Evolutionary conservation across 2,113 vertebrate species (phyloP), one percentile per base, ranked within the genome.

Genomic region (Oxyruncus cristatus): DNA sequence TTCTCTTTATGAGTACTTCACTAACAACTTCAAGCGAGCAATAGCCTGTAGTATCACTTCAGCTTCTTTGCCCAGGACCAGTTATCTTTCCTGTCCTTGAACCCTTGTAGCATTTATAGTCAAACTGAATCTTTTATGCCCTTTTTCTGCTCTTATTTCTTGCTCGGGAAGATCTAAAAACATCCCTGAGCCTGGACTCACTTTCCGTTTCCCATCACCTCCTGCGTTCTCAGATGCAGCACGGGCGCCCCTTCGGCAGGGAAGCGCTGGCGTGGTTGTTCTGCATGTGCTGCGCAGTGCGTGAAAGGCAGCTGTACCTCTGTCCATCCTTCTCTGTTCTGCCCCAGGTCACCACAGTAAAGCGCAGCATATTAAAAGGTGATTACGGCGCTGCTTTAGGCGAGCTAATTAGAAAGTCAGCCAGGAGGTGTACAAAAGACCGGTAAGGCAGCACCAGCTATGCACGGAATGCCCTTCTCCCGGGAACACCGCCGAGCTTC

Each of bases 271-370:
- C 13, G 3, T 4, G 13, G 33, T 23, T n/a, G 9, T 1, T 35
- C 39, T 1, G 12, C 46, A 0, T 5, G 32, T 5, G 12, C 11
- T 8, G 5, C 1, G 17, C 58, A 30, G 26, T 0, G 2, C 24
- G 13, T 0, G 49, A 26, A 33, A 9, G 21, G 52, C 23, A 16
- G 35, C 23, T 3, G n/a, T 5, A 4, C 33, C 11, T 3, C 4
- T 1, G 12, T 16, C n/a, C 50, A 2, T 44, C 33, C 12, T 20
- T 19, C 22, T 23, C 47, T 27, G 17, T 7, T 13, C 39, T 37
- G 68, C 41, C n/a, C 28, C 42, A 8, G 41, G 26, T 22, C 66
- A 9, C n/a, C 10, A 2, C 49, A 6, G 33, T 8, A 5, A 14
- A 86, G 27, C 0, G 14, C 67, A 23, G 52, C 28, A 3, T 46